Evolutionary conservation across 2,888 invertebrate species (phyloP), one percentile per base, ranked within the genome.

Genomic region (Drosophila percnosoma): DNA sequence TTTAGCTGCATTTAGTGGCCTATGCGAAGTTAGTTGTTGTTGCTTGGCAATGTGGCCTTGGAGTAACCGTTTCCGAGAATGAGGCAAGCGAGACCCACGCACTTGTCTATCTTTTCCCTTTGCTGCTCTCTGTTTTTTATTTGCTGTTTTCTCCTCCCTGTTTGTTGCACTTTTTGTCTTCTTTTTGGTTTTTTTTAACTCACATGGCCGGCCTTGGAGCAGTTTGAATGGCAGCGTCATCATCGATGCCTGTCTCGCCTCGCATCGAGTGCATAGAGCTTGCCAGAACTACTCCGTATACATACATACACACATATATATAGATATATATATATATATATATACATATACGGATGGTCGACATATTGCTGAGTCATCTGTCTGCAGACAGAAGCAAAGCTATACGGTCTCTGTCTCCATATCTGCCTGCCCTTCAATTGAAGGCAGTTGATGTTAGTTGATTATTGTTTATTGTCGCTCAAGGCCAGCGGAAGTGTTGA

Each of bases 1-100:
- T 60, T 61, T 65, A 52, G 78, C 48, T 36, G 24, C 67, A 61
- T 61, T 58, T 53, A 49, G 60, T 67, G 38, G 61, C 59, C 60
- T 49, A 52, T 63, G 42, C 55, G 48, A 55, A 64, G 65, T 75
- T 61, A 78, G 69, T 82, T 73, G 18, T 64, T 52, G 59, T 45
- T 45, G 45, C 24, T 45, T 55, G 34, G 24, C 49, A 21, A 67
- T 73, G 80, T 87, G 90, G 90, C 91, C 91, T 91, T 91, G 91
- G 81, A 80, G 66, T 87, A 89, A 88, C 87, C 83, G 81, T 90
- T 91, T 91, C 91, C 83, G 83, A 91, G 91, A 91, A 91, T 81
- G 82, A 65, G 77, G 73, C 68, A 61, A 79, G 73, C 75, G 34
- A 78, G 80, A 79, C 77, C 80, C 78, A 71, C 80, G 76, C 78